These are phyloP conservation scores for Entelurus aequoreus DNA, from an alignment of 2,113 vertebrate genomes.

Conservation along the genomic window DNA sequence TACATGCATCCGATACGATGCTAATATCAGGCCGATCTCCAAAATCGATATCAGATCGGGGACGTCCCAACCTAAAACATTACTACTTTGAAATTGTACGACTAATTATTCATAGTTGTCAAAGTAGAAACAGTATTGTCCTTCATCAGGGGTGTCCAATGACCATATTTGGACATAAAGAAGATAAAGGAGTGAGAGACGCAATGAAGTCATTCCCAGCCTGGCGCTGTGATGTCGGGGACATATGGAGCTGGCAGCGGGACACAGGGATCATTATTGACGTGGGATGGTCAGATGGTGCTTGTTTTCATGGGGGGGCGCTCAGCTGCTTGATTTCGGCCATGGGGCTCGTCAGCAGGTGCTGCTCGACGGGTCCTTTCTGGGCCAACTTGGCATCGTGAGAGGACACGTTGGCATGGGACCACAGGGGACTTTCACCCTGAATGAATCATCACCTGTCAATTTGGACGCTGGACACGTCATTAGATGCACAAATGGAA, in stretches of 20 bases:
- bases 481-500: too few species aligned
- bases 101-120: too few species aligned
- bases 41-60: too few species aligned
- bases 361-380: neutral
- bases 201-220: neutral
- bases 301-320: neutral
- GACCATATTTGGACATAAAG: too few species aligned
- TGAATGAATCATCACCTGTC: neutral
- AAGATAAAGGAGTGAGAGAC: neutral
- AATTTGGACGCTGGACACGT: too few species aligned
- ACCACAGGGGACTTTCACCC: too few species aligned
- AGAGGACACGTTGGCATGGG: neutral
- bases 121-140: too few species aligned
- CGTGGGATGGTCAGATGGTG: neutral
- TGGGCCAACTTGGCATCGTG: neutral
- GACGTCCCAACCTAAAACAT: too few species aligned
- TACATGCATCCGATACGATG: too few species aligned
- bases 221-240: neutral
- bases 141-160: too few species aligned
- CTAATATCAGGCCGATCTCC: too few species aligned
- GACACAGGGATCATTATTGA: neutral
- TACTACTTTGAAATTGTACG: too few species aligned
- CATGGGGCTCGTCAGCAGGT: conserved; percentile 1
- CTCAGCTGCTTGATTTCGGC: neutral
- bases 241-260: neutral